phyloP scores from a whole-genome alignment of 2,888 invertebrate genomes.

The Melinaea marsaeus region DNA sequence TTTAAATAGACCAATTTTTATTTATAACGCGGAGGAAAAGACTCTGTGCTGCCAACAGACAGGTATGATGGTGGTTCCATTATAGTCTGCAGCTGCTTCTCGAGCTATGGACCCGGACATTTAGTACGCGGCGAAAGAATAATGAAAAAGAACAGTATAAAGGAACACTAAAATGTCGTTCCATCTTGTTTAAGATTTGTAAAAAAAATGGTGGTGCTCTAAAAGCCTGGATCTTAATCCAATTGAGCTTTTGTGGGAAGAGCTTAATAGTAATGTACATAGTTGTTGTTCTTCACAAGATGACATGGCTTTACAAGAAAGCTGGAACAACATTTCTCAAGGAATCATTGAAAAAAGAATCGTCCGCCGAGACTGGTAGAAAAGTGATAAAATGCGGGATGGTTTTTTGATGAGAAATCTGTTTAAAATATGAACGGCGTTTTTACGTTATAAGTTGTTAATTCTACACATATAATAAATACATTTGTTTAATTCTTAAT shows the following conservation, averaged over 20 bases:
- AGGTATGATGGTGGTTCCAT: slow-evolving; percentile 6
- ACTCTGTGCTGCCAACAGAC: slow-evolving; percentile 11
- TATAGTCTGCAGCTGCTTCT: slow-evolving; percentile 10
- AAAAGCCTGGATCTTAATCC: neutral
- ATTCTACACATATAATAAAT: too few relatives aligned
- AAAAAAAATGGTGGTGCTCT: slow-evolving; percentile 2
- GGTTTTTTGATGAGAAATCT: neutral
- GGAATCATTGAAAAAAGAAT: too few relatives aligned
- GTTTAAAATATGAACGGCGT: slow-evolving; percentile 8
- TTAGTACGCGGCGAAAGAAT: slow-evolving; percentile 27
- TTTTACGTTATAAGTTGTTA: neutral
- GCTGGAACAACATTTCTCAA: too few relatives aligned
- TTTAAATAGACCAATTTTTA: neutral
- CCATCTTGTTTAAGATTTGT: slow-evolving; percentile 10
- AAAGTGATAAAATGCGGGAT: neutral
- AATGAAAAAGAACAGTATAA: slow-evolving; percentile 5
- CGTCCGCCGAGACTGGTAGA: neutral
- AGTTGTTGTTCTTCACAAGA: too few relatives aligned
- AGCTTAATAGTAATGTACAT: neutral
- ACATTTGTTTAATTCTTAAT: neutral
- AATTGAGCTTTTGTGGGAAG: neutral
- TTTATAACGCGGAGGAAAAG: neutral
- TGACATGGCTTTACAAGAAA: too few relatives aligned
- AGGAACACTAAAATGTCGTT: neutral
- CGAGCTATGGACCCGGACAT: slow-evolving; percentile 7